phyloP scores from a whole-genome alignment of 2,888 invertebrate species.

The Cheilosia vernalis region DNA sequence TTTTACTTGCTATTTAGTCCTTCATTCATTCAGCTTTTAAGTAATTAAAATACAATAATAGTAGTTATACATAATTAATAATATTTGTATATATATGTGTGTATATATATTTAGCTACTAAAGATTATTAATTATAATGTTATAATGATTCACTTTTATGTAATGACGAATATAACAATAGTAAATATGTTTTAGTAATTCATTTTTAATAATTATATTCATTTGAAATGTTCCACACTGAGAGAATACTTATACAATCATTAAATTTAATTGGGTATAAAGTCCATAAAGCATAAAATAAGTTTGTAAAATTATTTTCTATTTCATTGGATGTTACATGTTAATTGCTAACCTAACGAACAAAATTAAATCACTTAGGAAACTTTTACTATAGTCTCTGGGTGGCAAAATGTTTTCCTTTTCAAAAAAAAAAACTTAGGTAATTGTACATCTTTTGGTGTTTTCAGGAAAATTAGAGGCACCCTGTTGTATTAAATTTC shows the following conservation, averaged over 20 bases:
- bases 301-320: neutral
- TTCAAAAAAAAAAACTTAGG: neutral
- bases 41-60: constrained; percentile 58
- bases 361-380: constrained; percentile 13
- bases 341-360: neutral
- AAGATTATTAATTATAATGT: constrained; percentile 58
- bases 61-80: constrained; percentile 61
- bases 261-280: constrained; percentile 14
- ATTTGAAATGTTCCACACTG: constrained; percentile 11
- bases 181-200: constrained; percentile 59
- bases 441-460: constrained; percentile 15
- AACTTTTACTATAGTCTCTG: constrained; percentile 40
- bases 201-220: constrained; percentile 16
- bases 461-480: neutral
- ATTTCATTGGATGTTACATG: constrained; percentile 14
- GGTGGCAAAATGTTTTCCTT: constrained; percentile 21
- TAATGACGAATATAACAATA: constrained; percentile 65
- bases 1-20: constrained; percentile 54
- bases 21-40: constrained; percentile 60
- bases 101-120: constrained; percentile 73
- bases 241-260: constrained; percentile 13
- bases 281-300: neutral
- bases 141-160: constrained; percentile 50
- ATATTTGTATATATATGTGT: constrained; percentile 44
- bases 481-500: neutral